Base-by-base conservation (phyloP, 2,113 vertebrate genomes). In the Megaceryle maxima region DNA sequence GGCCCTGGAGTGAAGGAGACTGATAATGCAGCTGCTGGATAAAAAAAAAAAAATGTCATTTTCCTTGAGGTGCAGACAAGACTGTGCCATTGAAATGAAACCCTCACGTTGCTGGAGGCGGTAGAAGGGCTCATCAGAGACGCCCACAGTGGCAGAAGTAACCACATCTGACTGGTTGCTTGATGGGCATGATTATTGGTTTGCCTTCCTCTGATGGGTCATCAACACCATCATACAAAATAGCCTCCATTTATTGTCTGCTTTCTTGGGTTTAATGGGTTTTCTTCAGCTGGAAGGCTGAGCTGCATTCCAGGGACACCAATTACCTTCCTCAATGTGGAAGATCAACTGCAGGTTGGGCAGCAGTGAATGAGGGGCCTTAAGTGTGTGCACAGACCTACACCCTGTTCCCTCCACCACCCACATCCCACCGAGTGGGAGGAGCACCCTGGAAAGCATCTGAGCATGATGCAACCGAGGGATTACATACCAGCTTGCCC, bases 81-180 rank as follows among this genome's bases (percentile, higher is more conserved):
- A 25, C 0, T 3, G 50, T 4, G 37, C 28, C 9, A 16, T 29
- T 29, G 46, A 33, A 56, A 60, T 17, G 64, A 66, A 79, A 35
- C 17, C 19, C 50, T 64, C 9, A 3, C 1, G 0, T 11, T 67
- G 73, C 35, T 55, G 37, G 60, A 46, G 82, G 31, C 1, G 3
- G 14, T 10, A 62, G 57, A 31, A 70, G 39, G 44, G 48, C 72
- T 87, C 20, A 3, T 28, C 21, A 5, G 51, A 41, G 78, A 35
- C 1, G 0, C 18, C 44, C 39, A 3, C 7, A 7, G 56, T 1
- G 2, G 57, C 44, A 29, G 70, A 72, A 48, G 33, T 39, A 66
- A 46, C 51, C 24, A 13, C 1, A 3, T 15, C 72, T 6, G 0
- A 7, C 8, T 0, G 0, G 41, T 46, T 20, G 7, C n/a, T 69